Evolutionary conservation across 2,888 invertebrate genomes (phyloP).

Genomic region (Lapara coniferarum): DNA sequence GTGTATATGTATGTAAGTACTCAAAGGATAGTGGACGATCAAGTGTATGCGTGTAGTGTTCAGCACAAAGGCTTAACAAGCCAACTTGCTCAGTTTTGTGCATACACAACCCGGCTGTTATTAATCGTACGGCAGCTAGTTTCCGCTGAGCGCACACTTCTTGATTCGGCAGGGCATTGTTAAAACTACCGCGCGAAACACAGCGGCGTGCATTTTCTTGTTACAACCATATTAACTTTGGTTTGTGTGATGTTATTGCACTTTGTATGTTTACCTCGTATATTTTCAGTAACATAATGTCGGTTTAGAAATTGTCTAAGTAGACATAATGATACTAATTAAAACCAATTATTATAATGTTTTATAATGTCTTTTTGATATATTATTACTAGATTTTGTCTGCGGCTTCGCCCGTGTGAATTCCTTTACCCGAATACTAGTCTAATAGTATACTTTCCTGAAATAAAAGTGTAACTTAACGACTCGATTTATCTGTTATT

Average conservation of each 20-base stretch:
- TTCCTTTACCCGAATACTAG: no score
- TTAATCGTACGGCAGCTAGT: conserved; percentile 64
- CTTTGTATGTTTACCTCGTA: background rate
- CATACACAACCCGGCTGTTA: conserved; percentile 59
- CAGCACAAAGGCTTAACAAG: conserved; percentile 67
- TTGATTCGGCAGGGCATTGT: conserved; percentile 54
- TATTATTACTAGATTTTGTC: no score
- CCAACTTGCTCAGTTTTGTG: conserved; percentile 64
- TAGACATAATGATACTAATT: no score
- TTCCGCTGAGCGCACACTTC: conserved; percentile 30
- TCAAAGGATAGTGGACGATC: conserved; percentile 29
- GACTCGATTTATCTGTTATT: background rate
- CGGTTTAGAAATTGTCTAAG: no score
- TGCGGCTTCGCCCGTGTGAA: no score
- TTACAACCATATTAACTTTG: background rate
- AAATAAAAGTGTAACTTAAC: no score
- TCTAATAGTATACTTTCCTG: no score
- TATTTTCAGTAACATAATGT: no score
- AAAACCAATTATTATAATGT: no score
- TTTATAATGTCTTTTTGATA: no score
- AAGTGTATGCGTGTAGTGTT: conserved; percentile 35
- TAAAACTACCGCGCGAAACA: conserved; percentile 48
- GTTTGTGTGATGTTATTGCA: background rate
- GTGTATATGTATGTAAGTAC: background rate
- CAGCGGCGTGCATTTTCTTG: conserved; percentile 38